Evolutionary conservation across 2,797 vertebrate genomes (phyloP), one percentile per base, ranked within the genome.

Genomic region (Carapus acus): DNA sequence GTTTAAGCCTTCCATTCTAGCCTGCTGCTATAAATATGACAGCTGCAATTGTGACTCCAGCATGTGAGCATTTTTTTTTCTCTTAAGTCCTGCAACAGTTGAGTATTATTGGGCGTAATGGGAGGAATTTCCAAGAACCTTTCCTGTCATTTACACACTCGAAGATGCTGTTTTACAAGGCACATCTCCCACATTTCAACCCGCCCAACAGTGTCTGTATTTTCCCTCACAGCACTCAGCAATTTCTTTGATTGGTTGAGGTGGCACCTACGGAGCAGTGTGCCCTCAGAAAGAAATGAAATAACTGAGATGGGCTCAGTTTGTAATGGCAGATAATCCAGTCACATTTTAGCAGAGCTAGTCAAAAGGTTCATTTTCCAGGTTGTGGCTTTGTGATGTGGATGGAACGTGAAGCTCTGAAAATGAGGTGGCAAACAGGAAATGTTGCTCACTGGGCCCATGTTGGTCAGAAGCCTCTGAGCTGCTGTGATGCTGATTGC

Each of bases 301-400:
- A 72, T 48, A n/a, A 45, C 59, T 77, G 54, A 72, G 72, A 74
- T 55, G 49, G 72, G 79, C 74, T 83, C 81, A 81, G 67, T 73
- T 65, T n/a, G 64, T 83, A 79, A 83, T 79, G 78, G 77, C 70
- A 81, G 73, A 81, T 85, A 84, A 88, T 87, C 83, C 76, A 68
- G 77, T 86, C 84, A 85, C 76, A 86, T 86, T 84, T 73, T 77
- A 27, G 69, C 82, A 75, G 64, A 82, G 67, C 68, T 67, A 46
- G 79, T 86, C 80, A 83, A 78, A 83, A 74, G 62, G 66, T 80
- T 82, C 72, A 71, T 74, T 76, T 85, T 86, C 80, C 76, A 81
- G 83, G 78, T 83, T 78, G 82, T 84, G 78, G 82, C 63, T 84
- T 76, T 79, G 76, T 87, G 82, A 87, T 78, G 78, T 54, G 75